Evolutionary conservation across 92 coral and sea anemone genomes (phyloP).

Genomic region (Phenganax stokvisi): DNA sequence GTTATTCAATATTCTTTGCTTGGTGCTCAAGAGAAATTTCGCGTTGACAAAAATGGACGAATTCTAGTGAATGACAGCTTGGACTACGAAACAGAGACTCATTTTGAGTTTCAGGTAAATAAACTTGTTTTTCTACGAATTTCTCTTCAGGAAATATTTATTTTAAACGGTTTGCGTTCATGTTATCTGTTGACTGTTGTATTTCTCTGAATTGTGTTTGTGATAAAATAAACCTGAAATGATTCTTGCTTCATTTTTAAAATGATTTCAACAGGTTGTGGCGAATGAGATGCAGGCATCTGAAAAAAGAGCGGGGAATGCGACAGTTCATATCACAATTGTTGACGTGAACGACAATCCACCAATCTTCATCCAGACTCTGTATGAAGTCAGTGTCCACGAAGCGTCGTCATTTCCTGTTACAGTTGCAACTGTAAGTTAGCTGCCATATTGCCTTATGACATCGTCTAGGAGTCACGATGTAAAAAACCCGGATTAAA

Average conservation of each 20-base stretch:
- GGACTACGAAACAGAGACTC: conserved; percentile 66
- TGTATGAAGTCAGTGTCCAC: conserved; percentile 12
- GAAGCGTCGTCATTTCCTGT: conserved; percentile 6
- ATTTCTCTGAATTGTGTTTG: too few relatives aligned
- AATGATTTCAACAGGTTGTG: neutral
- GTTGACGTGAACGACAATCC: conserved; percentile 27
- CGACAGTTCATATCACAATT: conserved; percentile 18
- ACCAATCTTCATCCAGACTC: neutral
- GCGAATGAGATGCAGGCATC: conserved; percentile 16
- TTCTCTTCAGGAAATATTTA: neutral
- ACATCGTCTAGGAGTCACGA: neutral
- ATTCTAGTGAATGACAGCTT: conserved; percentile 69
- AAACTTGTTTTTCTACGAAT: too few relatives aligned
- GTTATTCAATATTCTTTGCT: conserved; percentile 59
- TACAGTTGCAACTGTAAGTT: conserved; percentile 33
- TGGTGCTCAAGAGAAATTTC: conserved; percentile 77
- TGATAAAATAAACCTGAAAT: too few relatives aligned
- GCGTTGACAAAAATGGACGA: conserved; percentile 61
- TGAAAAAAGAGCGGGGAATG: conserved; percentile 3
- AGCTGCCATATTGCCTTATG: neutral
- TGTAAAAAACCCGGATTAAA: too few relatives aligned
- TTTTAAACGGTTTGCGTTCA: too few relatives aligned
- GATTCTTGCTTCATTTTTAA: neutral
- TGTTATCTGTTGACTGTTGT: too few relatives aligned
- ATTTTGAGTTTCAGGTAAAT: conserved; percentile 67